phyloP scores from a whole-genome alignment of 2,113 vertebrate genomes.

The Uria lomvia region DNA sequence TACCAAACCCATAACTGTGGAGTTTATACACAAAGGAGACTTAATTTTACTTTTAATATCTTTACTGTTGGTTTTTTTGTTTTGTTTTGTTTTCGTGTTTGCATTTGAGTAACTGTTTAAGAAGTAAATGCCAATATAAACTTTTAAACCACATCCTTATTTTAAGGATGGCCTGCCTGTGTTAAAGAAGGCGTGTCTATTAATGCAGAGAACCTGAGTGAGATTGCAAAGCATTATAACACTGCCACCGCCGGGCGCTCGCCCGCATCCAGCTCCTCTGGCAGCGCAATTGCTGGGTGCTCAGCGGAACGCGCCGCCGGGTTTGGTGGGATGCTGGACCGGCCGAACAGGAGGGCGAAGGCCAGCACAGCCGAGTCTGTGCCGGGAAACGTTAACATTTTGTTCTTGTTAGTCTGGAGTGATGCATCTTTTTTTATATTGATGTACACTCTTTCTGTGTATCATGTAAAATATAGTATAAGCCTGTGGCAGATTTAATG shows the following conservation, averaged over 20 bases:
- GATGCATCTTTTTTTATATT: not conserved
- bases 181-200: not conserved
- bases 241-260: not conserved
- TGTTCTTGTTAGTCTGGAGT: slow-evolving; percentile 22
- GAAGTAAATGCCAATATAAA: not conserved
- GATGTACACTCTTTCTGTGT: slow-evolving; percentile 54
- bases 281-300: not conserved
- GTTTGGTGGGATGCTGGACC: not conserved
- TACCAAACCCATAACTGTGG: not conserved
- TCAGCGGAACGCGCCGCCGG: not conserved
- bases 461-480: slow-evolving; percentile 73
- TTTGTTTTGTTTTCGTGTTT: not conserved
- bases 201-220: not conserved
- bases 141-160: not conserved
- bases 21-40: not conserved
- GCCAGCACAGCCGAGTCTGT: not conserved
- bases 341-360: not conserved
- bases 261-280: not conserved
- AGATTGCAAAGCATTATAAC: not conserved
- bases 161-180: slow-evolving; percentile 47
- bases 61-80: not conserved
- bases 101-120: not conserved
- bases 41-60: not conserved
- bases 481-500: slow-evolving; percentile 77
- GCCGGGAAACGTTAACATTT: not conserved